Percentiles rank a stretch among this genome's conserved stretches.
phyloP scores from a whole-genome alignment of 1,140 invertebrate genomes.

The Elymnias hypermnestra region DNA sequence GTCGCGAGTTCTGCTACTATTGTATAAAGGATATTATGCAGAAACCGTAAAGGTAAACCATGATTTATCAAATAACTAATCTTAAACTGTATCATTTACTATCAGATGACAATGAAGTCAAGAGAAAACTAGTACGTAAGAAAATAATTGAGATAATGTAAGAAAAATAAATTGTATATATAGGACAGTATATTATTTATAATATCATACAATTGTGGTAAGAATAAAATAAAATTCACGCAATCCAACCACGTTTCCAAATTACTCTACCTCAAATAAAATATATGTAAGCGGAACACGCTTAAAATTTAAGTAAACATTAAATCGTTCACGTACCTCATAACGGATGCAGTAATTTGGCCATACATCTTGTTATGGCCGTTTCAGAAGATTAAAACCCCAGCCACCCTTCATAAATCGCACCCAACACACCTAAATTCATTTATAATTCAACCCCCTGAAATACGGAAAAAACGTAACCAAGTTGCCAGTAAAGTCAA shows the following conservation, averaged over 20 bases:
- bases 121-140: too few relatives aligned
- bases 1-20: too few relatives aligned
- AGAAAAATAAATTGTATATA: too few relatives aligned
- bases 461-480: slow-evolving; percentile 51
- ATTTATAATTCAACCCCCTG: slow-evolving; percentile 58
- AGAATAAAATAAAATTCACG: neutral
- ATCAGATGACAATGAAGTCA: too few relatives aligned
- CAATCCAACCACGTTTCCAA: slow-evolving; percentile 7
- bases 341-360: slow-evolving; percentile 68
- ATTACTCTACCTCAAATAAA: slow-evolving; percentile 21
- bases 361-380: slow-evolving; percentile 69
- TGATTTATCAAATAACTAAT: too few relatives aligned
- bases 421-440: slow-evolving; percentile 44
- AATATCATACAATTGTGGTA: too few relatives aligned
- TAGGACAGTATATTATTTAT: too few relatives aligned
- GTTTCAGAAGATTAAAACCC: slow-evolving; percentile 66
- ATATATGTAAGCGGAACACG: slow-evolving; percentile 29
- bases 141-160: too few relatives aligned
- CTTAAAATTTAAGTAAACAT: slow-evolving; percentile 53
- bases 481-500: slow-evolving; percentile 42
- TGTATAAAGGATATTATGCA: too few relatives aligned
- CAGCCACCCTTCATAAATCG: slow-evolving; percentile 67
- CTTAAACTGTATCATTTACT: too few relatives aligned
- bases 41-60: too few relatives aligned
- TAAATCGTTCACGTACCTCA: slow-evolving; percentile 53